phyloP scores from a whole-genome alignment of 2,113 vertebrate genomes.

The Blennius ocellaris region DNA sequence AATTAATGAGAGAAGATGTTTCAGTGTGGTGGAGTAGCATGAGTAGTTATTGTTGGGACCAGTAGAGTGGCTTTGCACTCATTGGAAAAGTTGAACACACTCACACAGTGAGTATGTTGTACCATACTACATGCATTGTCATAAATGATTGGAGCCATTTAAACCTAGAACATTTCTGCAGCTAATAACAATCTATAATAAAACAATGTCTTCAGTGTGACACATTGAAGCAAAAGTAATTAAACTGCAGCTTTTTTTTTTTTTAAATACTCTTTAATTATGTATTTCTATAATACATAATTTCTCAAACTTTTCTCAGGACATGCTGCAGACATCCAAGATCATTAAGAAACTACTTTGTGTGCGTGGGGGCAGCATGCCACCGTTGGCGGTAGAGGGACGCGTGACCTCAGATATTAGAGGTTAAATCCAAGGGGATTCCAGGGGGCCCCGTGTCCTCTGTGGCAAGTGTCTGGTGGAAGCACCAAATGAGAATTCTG shows the following conservation, averaged over 20 bases:
- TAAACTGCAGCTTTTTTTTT: background rate
- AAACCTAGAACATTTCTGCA: background rate
- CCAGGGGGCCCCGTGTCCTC: constrained; percentile 50
- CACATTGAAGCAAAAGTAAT: background rate
- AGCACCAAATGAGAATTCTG: constrained; percentile 77
- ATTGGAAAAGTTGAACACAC: constrained; percentile 35
- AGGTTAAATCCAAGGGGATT: constrained; percentile 74
- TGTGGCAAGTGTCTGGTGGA: constrained; percentile 67
- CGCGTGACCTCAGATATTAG: constrained; percentile 67
- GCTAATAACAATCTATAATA: background rate
- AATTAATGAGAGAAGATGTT: constrained; percentile 4
- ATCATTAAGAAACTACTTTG: constrained; percentile 24
- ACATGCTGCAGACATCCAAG: constrained; percentile 20
- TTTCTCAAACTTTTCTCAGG: constrained; percentile 14
- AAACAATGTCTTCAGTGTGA: background rate
- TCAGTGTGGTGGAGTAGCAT: constrained; percentile 29
- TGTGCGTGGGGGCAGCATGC: constrained; percentile 26
- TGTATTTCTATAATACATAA: background rate
- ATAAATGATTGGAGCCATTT: background rate
- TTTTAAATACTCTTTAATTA: no score
- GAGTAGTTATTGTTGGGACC: constrained; percentile 70
- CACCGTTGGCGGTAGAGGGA: constrained; percentile 41
- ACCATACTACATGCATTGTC: background rate
- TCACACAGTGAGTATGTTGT: background rate
- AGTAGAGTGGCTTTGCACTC: constrained; percentile 38